These are phyloP conservation scores for Dinothrombium tinctorium DNA, from an alignment of 1,140 invertebrate species.

Conservation along the genomic window DNA sequence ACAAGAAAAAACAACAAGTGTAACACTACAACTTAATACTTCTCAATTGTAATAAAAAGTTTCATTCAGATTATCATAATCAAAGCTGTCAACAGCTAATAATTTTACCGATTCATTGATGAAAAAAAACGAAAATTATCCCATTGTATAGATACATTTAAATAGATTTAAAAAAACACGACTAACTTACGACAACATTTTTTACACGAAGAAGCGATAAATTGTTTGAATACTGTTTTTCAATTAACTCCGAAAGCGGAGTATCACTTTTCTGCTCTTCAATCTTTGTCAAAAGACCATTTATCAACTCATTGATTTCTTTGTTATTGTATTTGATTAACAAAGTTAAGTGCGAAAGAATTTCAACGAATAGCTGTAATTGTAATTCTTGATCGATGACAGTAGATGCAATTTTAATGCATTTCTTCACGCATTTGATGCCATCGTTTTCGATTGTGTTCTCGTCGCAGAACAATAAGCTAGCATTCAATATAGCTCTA, in stretches of 20 bases:
- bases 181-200: too few relatives aligned
- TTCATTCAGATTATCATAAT: too few relatives aligned
- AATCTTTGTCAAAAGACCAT: conserved; percentile 5
- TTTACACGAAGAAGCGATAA: background rate
- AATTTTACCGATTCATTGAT: too few relatives aligned
- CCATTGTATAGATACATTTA: too few relatives aligned
- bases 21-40: too few relatives aligned
- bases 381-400: conserved; percentile 10
- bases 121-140: too few relatives aligned
- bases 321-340: background rate
- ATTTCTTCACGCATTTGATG: conserved; percentile 7
- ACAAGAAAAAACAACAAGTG: too few relatives aligned
- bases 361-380: conserved; percentile 11
- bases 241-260: conserved; percentile 3
- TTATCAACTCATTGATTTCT: conserved; percentile 4
- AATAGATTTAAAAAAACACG: too few relatives aligned
- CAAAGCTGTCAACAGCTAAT: too few relatives aligned
- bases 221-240: conserved; percentile 4
- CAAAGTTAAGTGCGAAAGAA: conserved; percentile 11
- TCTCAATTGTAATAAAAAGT: too few relatives aligned
- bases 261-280: conserved; percentile 5
- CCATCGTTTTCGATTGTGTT: conserved; percentile 1
- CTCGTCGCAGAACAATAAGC: conserved; percentile 5
- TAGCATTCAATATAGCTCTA: conserved; percentile 32
- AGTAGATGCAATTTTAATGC: conserved; percentile 8